Conservation (phyloP, 2,888 invertebrate genomes). For the Erebia aethiops region DNA sequence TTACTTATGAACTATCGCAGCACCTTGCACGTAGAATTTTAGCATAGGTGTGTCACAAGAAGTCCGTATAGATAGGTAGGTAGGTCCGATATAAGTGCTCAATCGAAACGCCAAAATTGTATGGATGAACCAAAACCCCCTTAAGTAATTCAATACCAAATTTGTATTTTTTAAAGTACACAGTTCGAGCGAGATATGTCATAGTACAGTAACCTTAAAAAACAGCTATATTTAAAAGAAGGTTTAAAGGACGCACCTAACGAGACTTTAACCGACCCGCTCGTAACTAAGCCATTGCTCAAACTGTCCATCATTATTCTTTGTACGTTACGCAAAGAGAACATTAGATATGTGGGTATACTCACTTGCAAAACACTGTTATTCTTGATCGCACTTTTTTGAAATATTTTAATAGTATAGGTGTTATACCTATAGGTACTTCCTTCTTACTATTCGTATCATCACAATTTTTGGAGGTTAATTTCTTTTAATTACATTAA, state of each 20-base stretch:
- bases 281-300: slow-evolving; percentile 34
- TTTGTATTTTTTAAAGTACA: not conserved
- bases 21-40: not conserved
- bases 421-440: no score
- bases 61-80: not conserved
- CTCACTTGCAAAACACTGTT: slow-evolving; percentile 25
- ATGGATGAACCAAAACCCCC: no score
- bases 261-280: slow-evolving; percentile 26
- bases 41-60: not conserved
- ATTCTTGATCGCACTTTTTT: slow-evolving; percentile 11
- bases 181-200: slow-evolving; percentile 5
- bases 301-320: slow-evolving; percentile 35
- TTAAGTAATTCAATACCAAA: no score
- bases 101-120: no score
- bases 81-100: no score
- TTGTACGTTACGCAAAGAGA: slow-evolving; percentile 36
- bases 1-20: not conserved
- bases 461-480: no score
- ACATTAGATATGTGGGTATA: slow-evolving; percentile 4
- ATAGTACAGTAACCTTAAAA: slow-evolving; percentile 20
- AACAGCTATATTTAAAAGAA: slow-evolving; percentile 15
- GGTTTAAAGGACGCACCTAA: slow-evolving; percentile 32
- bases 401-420: not conserved
- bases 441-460: no score
- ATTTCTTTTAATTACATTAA: no score